Evolutionary conservation across 2,113 vertebrate genomes (phyloP), one percentile per base, ranked within the genome.

Genomic region (Empidonax alnorum): DNA sequence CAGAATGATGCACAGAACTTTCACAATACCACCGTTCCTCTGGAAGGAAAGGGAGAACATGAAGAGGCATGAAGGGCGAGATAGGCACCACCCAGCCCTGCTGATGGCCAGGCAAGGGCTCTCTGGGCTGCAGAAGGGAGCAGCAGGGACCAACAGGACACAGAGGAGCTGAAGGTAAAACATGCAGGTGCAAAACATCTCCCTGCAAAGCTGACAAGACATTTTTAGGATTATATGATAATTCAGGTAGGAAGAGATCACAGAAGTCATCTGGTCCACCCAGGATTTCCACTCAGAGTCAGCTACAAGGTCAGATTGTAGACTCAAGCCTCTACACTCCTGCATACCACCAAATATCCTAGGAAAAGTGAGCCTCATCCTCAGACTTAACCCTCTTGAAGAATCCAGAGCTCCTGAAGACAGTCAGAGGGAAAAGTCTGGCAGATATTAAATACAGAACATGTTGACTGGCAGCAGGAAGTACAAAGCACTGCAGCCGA

Each of bases 1-100:
- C 27, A 44, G 61, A 77, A 74, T 1, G 14, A 33, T 10, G 37
- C 56, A 27, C 33, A 69, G 49, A 77, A 66, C 20, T 66, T 61
- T 37, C 50, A 56, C n/a, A 37, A 42, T 5, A 28, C 20, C 4
- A 0, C 35, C 3, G 2, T 30, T 65, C 30, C 50, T 56, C 23
- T 71, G 31, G n/a, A 74, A 85, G 56, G 41, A 75, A 79, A 44
- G 8, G 22, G 46, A 63, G 46, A 42, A 58, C 25, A 7, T 3
- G 16, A 65, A 50, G 58, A 16, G 1, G 2, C 4, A 2, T 4
- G 30, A 63, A 41, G 42, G 23, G 22, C 0, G 6, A 72, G 35
- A 44, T 7, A 15, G 44, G 44, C 39, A 41, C 0, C 0, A 44
- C 30, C 4, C n/a, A 46, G 80, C 30, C 12, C 13, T 50, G 27